These are phyloP conservation scores for Tarsius wallacei DNA, from an alignment of 2,797 vertebrate species.

Conservation along the genomic window DNA sequence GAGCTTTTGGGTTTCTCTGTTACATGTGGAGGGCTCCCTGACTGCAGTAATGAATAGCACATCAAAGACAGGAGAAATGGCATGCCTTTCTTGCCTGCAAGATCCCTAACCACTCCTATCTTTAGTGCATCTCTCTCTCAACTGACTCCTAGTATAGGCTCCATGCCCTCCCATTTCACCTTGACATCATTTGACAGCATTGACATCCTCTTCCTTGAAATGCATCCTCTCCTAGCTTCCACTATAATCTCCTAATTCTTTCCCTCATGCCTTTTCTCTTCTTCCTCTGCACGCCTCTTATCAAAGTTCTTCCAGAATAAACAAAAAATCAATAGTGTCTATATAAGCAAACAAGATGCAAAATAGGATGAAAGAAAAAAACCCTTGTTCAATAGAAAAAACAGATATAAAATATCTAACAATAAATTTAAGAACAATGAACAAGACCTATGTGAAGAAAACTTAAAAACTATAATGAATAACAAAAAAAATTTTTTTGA, in stretches of 20 bases:
- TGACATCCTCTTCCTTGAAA: not conserved
- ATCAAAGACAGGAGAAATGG: not conserved
- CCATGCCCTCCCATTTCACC: not conserved
- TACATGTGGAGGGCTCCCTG: not conserved
- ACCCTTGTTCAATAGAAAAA: conserved; percentile 1
- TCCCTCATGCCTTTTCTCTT: not conserved
- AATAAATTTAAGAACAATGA: not conserved
- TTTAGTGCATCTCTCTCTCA: not conserved
- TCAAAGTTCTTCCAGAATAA: conserved; percentile 14
- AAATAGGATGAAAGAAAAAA: conserved; percentile 37
- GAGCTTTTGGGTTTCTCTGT: conserved; percentile 44
- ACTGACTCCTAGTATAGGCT: not conserved
- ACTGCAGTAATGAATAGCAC: not conserved
- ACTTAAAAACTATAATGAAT: not conserved
- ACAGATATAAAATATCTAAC: conserved; percentile 3
- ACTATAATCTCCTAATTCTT: not conserved
- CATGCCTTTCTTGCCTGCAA: not conserved
- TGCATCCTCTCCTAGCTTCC: not conserved
- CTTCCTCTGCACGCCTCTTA: not conserved
- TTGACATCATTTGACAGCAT: not conserved
- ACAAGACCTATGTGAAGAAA: not conserved
- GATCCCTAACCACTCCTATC: not conserved
- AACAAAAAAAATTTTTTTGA: conserved; percentile 13
- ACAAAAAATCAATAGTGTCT: not conserved
- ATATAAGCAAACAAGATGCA: conserved; percentile 38